Percentiles rank a stretch among this genome's conserved stretches.
Conservation (phyloP, 2,113 vertebrate species). For the Herpailurus yagouaroundi region DNA sequence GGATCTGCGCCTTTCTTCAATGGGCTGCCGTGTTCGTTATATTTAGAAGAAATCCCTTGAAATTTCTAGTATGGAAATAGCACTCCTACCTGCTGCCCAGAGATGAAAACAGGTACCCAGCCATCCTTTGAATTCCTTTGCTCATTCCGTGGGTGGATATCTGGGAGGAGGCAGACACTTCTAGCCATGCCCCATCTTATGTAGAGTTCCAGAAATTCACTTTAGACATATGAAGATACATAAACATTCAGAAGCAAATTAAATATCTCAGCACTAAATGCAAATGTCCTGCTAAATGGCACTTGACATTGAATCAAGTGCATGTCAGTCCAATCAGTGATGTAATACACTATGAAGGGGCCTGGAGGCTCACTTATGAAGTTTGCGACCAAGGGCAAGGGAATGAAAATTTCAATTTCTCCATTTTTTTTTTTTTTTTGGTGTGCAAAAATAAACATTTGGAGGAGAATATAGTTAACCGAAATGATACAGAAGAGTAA, state of each 20-base stretch:
- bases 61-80: not conserved
- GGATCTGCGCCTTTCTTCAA: not conserved
- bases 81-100: not conserved
- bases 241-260: not conserved
- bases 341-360: not conserved
- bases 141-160: not conserved
- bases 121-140: not conserved
- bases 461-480: not conserved
- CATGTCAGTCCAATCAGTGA: not conserved
- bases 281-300: not conserved
- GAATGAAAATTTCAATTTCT: not conserved
- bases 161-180: not conserved
- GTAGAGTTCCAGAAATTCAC: not conserved
- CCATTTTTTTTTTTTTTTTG: not conserved
- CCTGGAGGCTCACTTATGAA: not conserved
- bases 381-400: not conserved
- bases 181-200: not conserved
- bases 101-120: not conserved
- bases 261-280: not conserved
- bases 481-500: constrained; percentile 3
- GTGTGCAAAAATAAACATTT: not conserved
- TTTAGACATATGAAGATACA: not conserved
- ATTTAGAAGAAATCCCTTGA: constrained; percentile 30
- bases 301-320: not conserved
- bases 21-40: not conserved